Percentiles rank a stretch among this genome's conserved stretches.
phyloP scores from a whole-genome alignment of 1,140 invertebrate genomes.

The Myzus persicae region DNA sequence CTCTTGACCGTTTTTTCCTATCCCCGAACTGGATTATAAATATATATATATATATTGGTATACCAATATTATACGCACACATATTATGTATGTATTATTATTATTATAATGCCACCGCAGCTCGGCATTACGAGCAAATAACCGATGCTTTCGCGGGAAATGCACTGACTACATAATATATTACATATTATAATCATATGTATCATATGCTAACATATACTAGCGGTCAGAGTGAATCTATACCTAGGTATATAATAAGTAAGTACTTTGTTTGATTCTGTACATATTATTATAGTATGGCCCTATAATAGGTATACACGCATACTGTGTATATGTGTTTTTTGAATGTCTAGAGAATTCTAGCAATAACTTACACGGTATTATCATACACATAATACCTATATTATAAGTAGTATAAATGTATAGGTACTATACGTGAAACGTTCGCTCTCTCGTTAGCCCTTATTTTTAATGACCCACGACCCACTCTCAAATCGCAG shows the following conservation, averaged over 20 bases:
- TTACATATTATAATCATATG: not conserved
- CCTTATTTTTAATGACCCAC: not conserved
- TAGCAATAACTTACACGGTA: not conserved
- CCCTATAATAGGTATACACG: not conserved
- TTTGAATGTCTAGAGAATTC: not conserved
- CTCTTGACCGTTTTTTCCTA: not conserved
- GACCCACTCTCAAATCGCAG: not conserved
- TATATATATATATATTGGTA: not conserved
- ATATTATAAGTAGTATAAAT: not conserved
- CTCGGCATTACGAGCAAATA: not conserved
- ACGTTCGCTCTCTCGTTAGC: not conserved
- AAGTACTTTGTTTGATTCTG: not conserved
- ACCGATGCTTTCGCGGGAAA: not conserved
- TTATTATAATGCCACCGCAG: not conserved
- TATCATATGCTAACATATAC: not conserved
- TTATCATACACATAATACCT: not conserved
- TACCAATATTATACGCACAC: not conserved
- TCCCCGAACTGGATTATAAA: not conserved
- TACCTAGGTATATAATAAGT: not conserved
- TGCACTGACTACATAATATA: not conserved
- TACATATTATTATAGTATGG: slow-evolving; percentile 11
- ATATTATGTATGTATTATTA: not conserved
- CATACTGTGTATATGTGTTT: not conserved
- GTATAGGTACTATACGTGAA: too few relatives aligned
- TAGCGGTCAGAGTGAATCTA: not conserved